Base-by-base conservation (phyloP, 1,140 invertebrate species). In the Drosophila teissieri region DNA sequence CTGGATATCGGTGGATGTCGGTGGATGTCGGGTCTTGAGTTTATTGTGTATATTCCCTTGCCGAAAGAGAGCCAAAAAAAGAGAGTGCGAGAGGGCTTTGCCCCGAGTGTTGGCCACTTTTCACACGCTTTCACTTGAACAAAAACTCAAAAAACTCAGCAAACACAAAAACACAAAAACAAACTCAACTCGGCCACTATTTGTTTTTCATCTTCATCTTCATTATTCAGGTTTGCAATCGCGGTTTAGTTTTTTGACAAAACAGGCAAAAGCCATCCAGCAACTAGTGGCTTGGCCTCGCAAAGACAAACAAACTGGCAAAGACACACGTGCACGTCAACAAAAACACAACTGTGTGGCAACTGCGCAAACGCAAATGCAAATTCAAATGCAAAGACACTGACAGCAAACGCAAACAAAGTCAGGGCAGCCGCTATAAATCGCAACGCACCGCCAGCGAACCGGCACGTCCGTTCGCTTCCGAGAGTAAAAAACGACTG, bases 81-180 rank as follows among this genome's bases (percentile, higher is more conserved):
- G 45, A 60, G 44, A 12, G 37, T 44, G 53, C n/a, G 22, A 62
- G 67, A 62, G 68, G 57, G 37, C 53, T 75, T 51, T 55, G 37
- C 57, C 49, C 79, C 37, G 51, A 27, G 27, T 46, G 62, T 52
- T 52, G 64, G 57, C 69, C 64, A 55, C 65, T 82, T 88, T 86
- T 88, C 82, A 88, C 83, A 89, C 83, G 84, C 83, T 86, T 86
- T 86, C 83, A 86, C 83, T 88, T 68, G 57, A 49, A 88, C 64
- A 74, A 60, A 54, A 80, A 78, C 39, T 62, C 49, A 52, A 36
- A 34, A 69, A 65, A 61, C 40, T 73, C 52, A 45, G 51, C n/a
- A 72, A 53, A 39, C 34, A 34, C 61, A 49, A 61, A 72, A 53
- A 39, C 34, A 34, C 61, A 49, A 61, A 75, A 64, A 75, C 64